Evolutionary conservation across 2,113 vertebrate genomes (phyloP).

Genomic region (Sturnira hondurensis): DNA sequence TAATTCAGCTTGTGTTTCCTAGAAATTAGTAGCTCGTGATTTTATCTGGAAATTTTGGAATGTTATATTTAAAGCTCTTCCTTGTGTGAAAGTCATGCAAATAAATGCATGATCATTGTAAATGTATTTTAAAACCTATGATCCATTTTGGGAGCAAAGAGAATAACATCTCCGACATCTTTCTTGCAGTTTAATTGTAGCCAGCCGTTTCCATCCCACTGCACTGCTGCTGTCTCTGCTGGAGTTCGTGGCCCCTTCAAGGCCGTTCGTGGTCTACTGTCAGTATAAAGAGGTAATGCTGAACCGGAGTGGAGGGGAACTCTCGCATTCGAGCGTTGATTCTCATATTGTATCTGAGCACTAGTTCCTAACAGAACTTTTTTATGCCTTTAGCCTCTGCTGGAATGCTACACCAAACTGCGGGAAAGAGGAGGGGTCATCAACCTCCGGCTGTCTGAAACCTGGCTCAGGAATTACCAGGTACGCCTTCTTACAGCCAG

Average conservation of each 20-base stretch:
- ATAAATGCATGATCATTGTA: neutral
- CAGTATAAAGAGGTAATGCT: constrained; percentile 95
- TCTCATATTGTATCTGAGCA: neutral
- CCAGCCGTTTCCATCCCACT: constrained; percentile 92
- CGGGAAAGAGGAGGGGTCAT: constrained; percentile 91
- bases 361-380: neutral
- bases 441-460: constrained; percentile 92
- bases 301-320: neutral
- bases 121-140: neutral
- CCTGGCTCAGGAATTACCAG: constrained; percentile 97
- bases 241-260: constrained; percentile 93
- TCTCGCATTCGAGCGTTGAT: neutral
- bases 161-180: constrained; percentile 32
- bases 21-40: neutral
- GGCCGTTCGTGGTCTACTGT: constrained; percentile 95
- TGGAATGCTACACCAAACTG: constrained; percentile 96
- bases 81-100: neutral
- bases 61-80: neutral
- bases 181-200: constrained; percentile 90
- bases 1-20: neutral
- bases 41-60: constrained; percentile 11
- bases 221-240: constrained; percentile 88
- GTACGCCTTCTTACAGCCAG: constrained; percentile 75
- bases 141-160: neutral
- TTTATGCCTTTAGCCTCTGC: constrained; percentile 84